phyloP scores from a whole-genome alignment of 2,888 invertebrate genomes.

The Oegoconia quadripuncta region DNA sequence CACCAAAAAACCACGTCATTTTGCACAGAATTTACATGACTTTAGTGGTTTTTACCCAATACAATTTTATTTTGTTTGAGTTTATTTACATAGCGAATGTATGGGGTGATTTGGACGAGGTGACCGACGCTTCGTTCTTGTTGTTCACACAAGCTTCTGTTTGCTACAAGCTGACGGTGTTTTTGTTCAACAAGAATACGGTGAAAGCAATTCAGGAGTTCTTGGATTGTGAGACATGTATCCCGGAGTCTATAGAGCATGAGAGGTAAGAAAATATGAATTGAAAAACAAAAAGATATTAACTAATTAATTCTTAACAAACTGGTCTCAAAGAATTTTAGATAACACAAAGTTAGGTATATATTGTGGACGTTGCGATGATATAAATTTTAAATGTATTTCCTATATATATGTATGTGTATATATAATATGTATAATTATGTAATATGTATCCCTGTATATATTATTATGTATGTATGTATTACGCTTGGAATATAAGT shows the following conservation, averaged over 20 bases:
- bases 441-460: no score
- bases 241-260: constrained; percentile 37
- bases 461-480: no score
- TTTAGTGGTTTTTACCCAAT: constrained; percentile 47
- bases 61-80: constrained; percentile 53
- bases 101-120: constrained; percentile 57
- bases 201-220: constrained; percentile 36
- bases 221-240: constrained; percentile 46
- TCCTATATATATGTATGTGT: no score
- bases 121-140: constrained; percentile 57
- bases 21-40: constrained; percentile 38
- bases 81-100: constrained; percentile 52
- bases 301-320: neutral
- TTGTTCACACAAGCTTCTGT: constrained; percentile 62
- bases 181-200: constrained; percentile 42
- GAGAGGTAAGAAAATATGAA: no score
- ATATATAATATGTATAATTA: no score
- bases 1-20: constrained; percentile 28
- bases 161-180: constrained; percentile 56
- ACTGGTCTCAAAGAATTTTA: no score
- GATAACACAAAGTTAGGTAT: no score
- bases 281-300: constrained; percentile 3
- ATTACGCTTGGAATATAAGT: no score
- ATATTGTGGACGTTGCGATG: no score
- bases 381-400: no score